Percentiles rank a stretch among this genome's conserved stretches.
These are phyloP conservation scores for Nothocercus julius DNA, from an alignment of 2,113 vertebrate species.

Conservation along the genomic window DNA sequence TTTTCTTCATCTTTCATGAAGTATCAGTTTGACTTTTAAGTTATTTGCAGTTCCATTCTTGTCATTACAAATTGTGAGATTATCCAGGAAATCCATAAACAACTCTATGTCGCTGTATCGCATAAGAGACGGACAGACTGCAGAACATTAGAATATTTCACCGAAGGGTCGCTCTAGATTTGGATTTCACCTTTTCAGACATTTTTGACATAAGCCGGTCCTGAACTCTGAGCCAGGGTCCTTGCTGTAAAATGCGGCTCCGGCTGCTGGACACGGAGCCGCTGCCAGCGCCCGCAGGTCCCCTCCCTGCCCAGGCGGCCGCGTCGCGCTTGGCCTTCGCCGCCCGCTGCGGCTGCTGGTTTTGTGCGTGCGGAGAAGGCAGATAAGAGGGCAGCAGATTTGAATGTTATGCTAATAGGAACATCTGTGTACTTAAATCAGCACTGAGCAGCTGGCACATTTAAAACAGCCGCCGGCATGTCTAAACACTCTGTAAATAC, in stretches of 20 bases:
- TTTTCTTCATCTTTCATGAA: neutral
- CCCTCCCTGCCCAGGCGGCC: too few species aligned
- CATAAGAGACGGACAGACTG: fast-evolving
- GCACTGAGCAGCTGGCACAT: conserved; percentile 55
- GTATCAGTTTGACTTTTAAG: neutral
- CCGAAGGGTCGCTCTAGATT: fast-evolving
- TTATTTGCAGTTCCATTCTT: neutral
- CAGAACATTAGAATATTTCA: neutral
- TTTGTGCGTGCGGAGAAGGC: neutral
- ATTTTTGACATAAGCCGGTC: neutral
- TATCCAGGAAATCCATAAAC: fast-evolving
- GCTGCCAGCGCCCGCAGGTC: neutral
- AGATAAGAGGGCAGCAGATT: conserved; percentile 20
- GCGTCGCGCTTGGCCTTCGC: too few species aligned
- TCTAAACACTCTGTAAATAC: conserved; percentile 68
- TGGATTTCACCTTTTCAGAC: neutral
- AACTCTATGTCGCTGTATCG: neutral
- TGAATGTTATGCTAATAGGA: conserved; percentile 63
- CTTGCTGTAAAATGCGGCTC: neutral
- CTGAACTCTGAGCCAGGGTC: neutral
- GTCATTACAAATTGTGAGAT: neutral
- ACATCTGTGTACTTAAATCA: conserved; percentile 65
- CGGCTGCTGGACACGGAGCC: neutral
- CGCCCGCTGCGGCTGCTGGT: neutral
- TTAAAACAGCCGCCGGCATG: conserved; percentile 57